Percentiles rank a stretch among this genome's conserved stretches.
Conservation (phyloP, 92 coral and sea anemone genomes). For the Epizoanthus stellaris region DNA sequence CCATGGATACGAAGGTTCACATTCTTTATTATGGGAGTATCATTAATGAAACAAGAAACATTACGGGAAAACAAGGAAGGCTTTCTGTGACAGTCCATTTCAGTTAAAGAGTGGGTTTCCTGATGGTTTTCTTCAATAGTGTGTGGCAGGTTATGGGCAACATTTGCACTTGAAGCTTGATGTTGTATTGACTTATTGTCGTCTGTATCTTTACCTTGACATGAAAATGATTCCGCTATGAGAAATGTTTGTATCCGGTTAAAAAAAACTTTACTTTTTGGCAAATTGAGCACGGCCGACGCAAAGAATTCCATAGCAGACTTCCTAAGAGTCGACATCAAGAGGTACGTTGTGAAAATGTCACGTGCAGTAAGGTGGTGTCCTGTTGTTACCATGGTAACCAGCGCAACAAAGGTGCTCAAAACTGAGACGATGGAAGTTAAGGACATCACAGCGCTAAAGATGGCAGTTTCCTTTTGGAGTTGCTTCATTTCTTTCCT, state of each 20-base stretch:
- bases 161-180: neutral
- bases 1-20: neutral
- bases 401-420: slow-evolving; percentile 5
- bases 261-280: neutral
- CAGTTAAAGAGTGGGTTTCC: neutral
- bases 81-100: neutral
- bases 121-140: neutral
- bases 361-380: neutral
- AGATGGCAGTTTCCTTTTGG: slow-evolving; percentile 6
- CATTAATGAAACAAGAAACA: neutral
- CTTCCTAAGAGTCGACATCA: slow-evolving; percentile 6
- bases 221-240: neutral
- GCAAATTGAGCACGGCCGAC: slow-evolving; percentile 3
- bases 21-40: neutral
- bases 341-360: slow-evolving; percentile 5
- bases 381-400: slow-evolving; percentile 3
- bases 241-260: slow-evolving; percentile 7
- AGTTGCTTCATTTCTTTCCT: slow-evolving; percentile 5
- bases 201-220: no score
- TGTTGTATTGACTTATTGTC: neutral
- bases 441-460: slow-evolving; percentile 12
- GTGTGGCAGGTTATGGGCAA: neutral
- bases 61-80: neutral
- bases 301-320: slow-evolving; percentile 18
- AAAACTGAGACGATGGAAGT: neutral